phyloP scores from a whole-genome alignment of 2,888 invertebrate species.

The Cinara cedri region DNA sequence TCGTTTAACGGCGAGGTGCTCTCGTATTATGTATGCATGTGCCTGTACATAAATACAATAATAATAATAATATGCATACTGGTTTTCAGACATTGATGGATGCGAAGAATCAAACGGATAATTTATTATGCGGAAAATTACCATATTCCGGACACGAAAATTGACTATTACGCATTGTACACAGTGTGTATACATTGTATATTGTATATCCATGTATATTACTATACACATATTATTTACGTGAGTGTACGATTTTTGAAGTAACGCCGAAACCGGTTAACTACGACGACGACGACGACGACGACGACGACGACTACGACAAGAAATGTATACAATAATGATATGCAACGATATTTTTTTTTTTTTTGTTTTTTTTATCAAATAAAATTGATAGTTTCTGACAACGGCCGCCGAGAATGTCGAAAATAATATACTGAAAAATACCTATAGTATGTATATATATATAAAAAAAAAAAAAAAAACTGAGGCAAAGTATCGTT shows the following conservation, averaged over 20 bases:
- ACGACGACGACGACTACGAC: no score
- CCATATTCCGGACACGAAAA: slow-evolving; percentile 28
- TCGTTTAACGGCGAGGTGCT: neutral
- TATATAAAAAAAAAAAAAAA: neutral
- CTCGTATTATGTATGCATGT: neutral
- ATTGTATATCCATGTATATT: no score
- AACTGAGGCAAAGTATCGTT: no score
- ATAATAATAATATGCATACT: no score
- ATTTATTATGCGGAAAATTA: slow-evolving; percentile 13
- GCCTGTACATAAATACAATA: no score
- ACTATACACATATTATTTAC: no score
- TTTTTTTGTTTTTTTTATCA: no score
- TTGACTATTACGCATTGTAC: slow-evolving; percentile 27
- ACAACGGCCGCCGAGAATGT: neutral
- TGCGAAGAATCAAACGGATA: neutral
- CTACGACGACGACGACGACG: no score
- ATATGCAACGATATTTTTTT: no score
- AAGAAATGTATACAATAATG: neutral
- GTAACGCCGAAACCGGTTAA: slow-evolving; percentile 27
- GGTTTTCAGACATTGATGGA: slow-evolving; percentile 27
- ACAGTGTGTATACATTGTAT: no score
- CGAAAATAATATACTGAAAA: neutral
- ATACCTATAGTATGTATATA: neutral
- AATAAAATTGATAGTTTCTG: neutral
- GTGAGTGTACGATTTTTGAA: neutral